Base-by-base conservation (phyloP, 37 sponge, comb jelly and placozoan species). In the Spongilla lacustris region DNA sequence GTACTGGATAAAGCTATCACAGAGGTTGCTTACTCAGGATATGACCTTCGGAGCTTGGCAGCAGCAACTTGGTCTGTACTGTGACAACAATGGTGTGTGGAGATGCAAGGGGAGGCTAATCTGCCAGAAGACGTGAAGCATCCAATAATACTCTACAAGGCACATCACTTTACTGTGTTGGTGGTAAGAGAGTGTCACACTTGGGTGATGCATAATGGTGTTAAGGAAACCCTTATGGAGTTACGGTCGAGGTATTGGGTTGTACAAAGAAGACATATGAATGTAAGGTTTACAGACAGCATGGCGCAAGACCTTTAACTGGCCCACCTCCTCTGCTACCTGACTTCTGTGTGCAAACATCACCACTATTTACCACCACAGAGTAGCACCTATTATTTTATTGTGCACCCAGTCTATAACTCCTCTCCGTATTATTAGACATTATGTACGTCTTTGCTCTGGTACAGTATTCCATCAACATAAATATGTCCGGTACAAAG, bases 141-240 rank as follows among this genome's bases (percentile, higher is more conserved):
- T 75, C 75, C 84, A 12, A 26, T 83, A 4, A 4, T 46, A 4
- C 46, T 46, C 46, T 10, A 46, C 8, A 46, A 8, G 46, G 8
- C 4, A 46, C 83, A 83, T 34, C 27, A 73, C 48, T 31, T 83
- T 24, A 76, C 85, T 5, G 14, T n/a, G 22, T 41, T 84, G 36
- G 27, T 84, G 0, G 77, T 76, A 17, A 24, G 5, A 13, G 69
- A 36, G 58, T 76, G 77, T 14, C 85, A 84, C 68, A 14, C 17
- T 12, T 2, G 85, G n/a, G 77, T 84, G 11, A 73, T 46, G n/a
- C 83, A 83, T 31, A 83, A 81, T 66, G 88, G 81, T 50, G 82
- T 87, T 1, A 50, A 58, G 69, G 88, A 81, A 19, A 80, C 81
- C n/a, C 81, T 81, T 6, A 35, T 68, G 9, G 75, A 80, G 68